phyloP scores from a whole-genome alignment of 2,888 invertebrate genomes.

The Drosophila cyrtoloma region DNA sequence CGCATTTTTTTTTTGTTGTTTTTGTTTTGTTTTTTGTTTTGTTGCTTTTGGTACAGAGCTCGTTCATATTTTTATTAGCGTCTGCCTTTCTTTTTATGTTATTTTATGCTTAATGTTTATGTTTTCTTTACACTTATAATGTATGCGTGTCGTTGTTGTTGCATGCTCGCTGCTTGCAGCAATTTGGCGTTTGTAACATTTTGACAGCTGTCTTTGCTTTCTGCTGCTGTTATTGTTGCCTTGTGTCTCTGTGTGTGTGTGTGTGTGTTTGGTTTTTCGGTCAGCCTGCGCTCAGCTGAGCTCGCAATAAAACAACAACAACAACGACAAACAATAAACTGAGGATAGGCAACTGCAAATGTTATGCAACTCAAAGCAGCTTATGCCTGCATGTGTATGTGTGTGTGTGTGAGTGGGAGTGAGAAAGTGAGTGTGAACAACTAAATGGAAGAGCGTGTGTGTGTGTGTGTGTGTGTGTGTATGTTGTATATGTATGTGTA shows the following conservation, averaged over 20 bases:
- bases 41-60: constrained; percentile 43
- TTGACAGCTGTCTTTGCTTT: constrained; percentile 50
- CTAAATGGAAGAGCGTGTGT: background rate
- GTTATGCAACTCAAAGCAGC: constrained; percentile 49
- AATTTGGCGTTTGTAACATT: constrained; percentile 58
- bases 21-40: constrained; percentile 36
- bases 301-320: constrained; percentile 33
- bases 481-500: background rate
- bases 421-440: constrained; percentile 1
- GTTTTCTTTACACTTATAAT: constrained; percentile 65
- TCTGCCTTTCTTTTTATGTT: constrained; percentile 59
- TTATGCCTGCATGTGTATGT: constrained; percentile 4
- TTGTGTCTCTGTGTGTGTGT: constrained; percentile 8
- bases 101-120: constrained; percentile 52
- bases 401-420: background rate
- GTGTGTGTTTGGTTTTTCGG: constrained; percentile 20
- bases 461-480: background rate
- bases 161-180: constrained; percentile 21
- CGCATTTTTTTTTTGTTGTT: constrained; percentile 70
- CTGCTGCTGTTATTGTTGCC: constrained; percentile 1
- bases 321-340: constrained; percentile 24
- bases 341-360: constrained; percentile 34
- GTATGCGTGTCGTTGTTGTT: constrained; percentile 33
- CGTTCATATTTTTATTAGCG: constrained; percentile 63
- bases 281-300: constrained; percentile 52